Base-by-base conservation (phyloP, 2,113 vertebrate genomes). In the Colius striatus region DNA sequence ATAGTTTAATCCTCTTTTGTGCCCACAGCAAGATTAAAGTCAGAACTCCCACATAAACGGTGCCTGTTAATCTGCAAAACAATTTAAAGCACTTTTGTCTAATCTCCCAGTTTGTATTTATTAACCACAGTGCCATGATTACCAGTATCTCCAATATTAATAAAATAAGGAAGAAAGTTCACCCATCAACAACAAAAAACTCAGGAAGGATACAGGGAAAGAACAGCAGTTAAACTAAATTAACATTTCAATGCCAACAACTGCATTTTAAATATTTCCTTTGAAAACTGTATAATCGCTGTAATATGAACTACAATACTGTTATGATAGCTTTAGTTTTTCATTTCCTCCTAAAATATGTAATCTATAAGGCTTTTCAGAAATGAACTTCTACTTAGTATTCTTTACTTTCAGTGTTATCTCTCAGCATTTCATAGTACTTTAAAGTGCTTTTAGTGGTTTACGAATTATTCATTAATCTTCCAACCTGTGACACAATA, bases 1-100 rank as follows among this genome's bases (percentile, higher is more conserved):
- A 95, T 34, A 89, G 76, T 45, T 91, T 89, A 97, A 96, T 96
- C 87, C 60, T 85, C 93, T 92, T 95, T 75, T 66, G 67, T 92
- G 90, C 87, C 63, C 68, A 91, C 48, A 80, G 87, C 26, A 84
- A 93, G 87, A 94, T 85, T 89, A 80, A 94, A 95, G 71, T 60
- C 50, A 22, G 62, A 95, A 89, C 80, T 95, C 73, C 76, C 83
- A 55, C 45, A 87, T 29, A 80, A 96, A 92, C 1, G 1, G 29
- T 87, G 80, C 41, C 74, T 89, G 53, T 77, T 95, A 95, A 94
- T 92, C 82, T 94, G 60, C 75, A 94, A 91, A 96, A 94, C 53
- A 93, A 92, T 95, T 94, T 79, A 57, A 84, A 95, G 71, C 45
- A 90, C 57, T 94, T 92, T 50, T 48, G 63, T 90, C 66, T 96